Evolutionary conservation across 2,888 invertebrate genomes (phyloP).

Genomic region (Apoda limacodes): DNA sequence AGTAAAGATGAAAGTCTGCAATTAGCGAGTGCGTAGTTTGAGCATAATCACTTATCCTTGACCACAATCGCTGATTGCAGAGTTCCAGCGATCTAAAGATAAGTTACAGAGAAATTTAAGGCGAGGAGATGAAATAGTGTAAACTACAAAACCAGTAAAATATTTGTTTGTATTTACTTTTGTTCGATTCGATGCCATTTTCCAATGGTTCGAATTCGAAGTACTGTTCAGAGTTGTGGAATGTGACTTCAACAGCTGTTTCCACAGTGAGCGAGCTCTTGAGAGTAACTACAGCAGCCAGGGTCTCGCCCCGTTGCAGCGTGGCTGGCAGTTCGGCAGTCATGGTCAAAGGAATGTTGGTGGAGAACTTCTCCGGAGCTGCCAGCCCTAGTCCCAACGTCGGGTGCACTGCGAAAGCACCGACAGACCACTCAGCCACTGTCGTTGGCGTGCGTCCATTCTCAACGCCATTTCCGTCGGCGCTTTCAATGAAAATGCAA

Average conservation of each 20-base stretch:
- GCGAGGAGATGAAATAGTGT: no score
- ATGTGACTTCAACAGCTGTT: conserved; percentile 81
- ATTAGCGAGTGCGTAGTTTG: no score
- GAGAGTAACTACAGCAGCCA: conserved; percentile 88
- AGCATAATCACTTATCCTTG: no score
- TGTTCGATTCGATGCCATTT: conserved; percentile 77
- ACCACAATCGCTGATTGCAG: no score
- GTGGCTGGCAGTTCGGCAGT: conserved; percentile 89
- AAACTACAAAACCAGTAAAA: no score
- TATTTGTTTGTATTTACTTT: no score
- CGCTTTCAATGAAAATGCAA: no score
- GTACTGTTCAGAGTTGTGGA: conserved; percentile 84
- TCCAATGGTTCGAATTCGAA: conserved; percentile 85
- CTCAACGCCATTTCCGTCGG: conserved; percentile 48
- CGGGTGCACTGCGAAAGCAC: conserved; percentile 59
- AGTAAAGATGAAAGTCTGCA: no score
- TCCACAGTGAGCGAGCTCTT: conserved; percentile 89
- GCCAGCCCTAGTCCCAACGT: conserved; percentile 53
- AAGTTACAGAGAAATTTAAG: no score
- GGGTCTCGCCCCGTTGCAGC: conserved; percentile 89
- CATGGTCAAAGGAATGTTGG: conserved; percentile 79
- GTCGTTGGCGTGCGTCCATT: conserved; percentile 47
- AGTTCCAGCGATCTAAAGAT: no score
- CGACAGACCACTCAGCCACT: conserved; percentile 44
- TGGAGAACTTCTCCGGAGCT: conserved; percentile 39